These are phyloP conservation scores for Antechinus flavipes DNA, from an alignment of 2,113 vertebrate species.

Conservation along the genomic window DNA sequence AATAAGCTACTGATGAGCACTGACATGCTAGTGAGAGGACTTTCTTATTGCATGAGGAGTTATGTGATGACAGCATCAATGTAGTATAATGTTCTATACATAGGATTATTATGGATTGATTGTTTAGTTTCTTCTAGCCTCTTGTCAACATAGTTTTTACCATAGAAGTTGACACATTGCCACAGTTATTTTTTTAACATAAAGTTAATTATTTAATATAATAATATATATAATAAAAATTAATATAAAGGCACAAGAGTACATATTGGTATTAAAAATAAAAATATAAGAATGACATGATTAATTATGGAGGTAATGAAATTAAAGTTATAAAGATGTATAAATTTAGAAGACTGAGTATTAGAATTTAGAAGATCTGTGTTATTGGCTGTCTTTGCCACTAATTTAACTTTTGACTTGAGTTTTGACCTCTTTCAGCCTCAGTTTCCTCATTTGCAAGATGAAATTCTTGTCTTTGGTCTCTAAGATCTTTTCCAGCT, in stretches of 20 bases:
- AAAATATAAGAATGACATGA: background rate
- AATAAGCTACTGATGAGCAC: background rate
- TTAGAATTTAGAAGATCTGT: background rate
- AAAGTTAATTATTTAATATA: background rate
- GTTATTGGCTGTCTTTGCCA: background rate
- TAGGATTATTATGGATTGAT: constrained; percentile 3
- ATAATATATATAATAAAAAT: background rate
- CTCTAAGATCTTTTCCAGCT: background rate
- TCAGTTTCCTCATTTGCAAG: background rate
- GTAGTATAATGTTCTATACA: background rate
- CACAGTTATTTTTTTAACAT: constrained; percentile 20
- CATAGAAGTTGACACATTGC: background rate
- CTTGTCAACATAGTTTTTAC: background rate
- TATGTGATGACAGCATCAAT: background rate
- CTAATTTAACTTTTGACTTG: background rate
- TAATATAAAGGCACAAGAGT: background rate
- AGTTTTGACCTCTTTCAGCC: background rate
- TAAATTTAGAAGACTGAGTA: background rate
- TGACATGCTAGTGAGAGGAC: background rate
- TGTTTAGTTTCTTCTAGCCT: background rate
- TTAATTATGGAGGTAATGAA: background rate
- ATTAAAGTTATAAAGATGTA: background rate
- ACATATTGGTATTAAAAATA: constrained; percentile 34
- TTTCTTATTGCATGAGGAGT: background rate
- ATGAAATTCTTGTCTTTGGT: background rate